Percentiles rank a stretch among this genome's conserved stretches.
These are phyloP conservation scores for Drosophila greeni DNA, from an alignment of 2,888 invertebrate genomes.

Conservation along the genomic window DNA sequence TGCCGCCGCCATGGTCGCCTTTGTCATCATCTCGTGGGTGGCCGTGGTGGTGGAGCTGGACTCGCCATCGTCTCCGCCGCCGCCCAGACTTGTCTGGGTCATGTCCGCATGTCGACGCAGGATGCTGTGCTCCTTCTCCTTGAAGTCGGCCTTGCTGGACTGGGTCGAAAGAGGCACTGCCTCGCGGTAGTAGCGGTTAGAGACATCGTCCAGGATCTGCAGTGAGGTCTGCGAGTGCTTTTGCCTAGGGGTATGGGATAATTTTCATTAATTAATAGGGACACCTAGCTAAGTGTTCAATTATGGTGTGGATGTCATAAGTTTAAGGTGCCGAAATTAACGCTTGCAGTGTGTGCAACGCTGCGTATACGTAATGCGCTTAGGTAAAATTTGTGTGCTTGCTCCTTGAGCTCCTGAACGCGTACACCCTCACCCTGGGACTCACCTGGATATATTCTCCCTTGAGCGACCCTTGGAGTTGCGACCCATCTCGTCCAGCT, in stretches of 20 bases:
- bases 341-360: constrained; percentile 1
- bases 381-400: background rate
- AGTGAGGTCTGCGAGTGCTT: constrained; percentile 78
- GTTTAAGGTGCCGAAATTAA: too few species aligned
- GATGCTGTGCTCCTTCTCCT: constrained; percentile 77
- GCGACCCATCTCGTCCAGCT: constrained; percentile 84
- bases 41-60: constrained; percentile 65
- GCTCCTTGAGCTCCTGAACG: background rate
- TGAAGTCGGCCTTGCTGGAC: constrained; percentile 74
- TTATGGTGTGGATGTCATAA: background rate
- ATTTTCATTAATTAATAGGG: background rate
- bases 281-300: background rate
- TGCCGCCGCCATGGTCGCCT: constrained; percentile 55
- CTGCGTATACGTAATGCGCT: constrained; percentile 18
- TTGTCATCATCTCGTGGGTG: constrained; percentile 63
- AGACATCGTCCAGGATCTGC: constrained; percentile 78
- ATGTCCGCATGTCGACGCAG: constrained; percentile 77
- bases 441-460: constrained; percentile 77
- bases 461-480: constrained; percentile 78
- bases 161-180: constrained; percentile 74
- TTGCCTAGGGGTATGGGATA: constrained; percentile 60
- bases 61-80: constrained; percentile 61
- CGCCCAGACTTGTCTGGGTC: constrained; percentile 76
- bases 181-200: constrained; percentile 78
- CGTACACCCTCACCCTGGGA: too few species aligned